Evolutionary conservation across 2,113 vertebrate species (phyloP).

Genomic region (Elaphurus davidianus): DNA sequence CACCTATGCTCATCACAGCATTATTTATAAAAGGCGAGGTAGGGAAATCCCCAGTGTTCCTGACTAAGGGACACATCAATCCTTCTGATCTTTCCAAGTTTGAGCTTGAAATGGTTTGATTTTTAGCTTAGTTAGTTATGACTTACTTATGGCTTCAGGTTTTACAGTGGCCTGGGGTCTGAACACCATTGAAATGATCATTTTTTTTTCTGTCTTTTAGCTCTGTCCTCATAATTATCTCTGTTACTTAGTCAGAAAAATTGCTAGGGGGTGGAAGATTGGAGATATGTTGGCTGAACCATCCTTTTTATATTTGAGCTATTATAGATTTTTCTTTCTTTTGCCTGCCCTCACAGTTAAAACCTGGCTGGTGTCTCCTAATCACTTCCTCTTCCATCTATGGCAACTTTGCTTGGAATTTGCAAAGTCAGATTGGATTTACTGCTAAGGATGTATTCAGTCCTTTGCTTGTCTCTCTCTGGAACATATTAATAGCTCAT

Average conservation of each 20-base stretch:
- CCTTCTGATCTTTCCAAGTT: background rate
- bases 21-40: background rate
- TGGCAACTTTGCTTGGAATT: background rate
- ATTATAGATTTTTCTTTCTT: background rate
- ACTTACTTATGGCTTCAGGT: background rate
- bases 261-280: background rate
- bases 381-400: background rate
- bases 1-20: background rate
- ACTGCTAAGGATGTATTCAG: background rate
- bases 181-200: background rate
- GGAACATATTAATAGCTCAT: background rate
- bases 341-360: background rate
- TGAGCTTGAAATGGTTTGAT: conserved; percentile 27
- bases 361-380: background rate
- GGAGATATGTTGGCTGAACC: background rate
- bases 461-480: background rate
- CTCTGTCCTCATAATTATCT: background rate
- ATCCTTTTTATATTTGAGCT: background rate
- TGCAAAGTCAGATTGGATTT: background rate
- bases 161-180: background rate
- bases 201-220: background rate
- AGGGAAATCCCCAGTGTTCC: background rate
- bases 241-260: background rate
- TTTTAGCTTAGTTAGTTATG: conserved; percentile 12
- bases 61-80: background rate